These are phyloP conservation scores for Acleris literana DNA, from an alignment of 2,888 invertebrate genomes.

Conservation along the genomic window DNA sequence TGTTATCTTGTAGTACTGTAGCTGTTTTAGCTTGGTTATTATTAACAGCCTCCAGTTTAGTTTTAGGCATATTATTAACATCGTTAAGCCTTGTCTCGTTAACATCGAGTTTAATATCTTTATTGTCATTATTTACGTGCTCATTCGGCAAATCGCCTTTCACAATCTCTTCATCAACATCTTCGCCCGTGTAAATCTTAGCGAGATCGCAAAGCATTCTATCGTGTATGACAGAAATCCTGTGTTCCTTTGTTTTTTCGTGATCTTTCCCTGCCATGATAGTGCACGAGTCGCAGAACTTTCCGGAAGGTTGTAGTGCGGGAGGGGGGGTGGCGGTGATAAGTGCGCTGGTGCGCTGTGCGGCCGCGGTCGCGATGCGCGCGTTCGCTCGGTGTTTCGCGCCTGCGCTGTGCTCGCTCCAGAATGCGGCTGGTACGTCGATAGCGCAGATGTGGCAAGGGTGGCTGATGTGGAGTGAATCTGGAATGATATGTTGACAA, in stretches of 20 bases:
- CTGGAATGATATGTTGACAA: not conserved
- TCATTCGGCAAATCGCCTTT: not conserved
- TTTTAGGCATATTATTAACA: not conserved
- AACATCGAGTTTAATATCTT: not conserved
- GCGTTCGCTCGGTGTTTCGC: conserved; percentile 25
- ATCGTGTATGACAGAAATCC: not conserved
- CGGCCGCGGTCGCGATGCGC: conserved; percentile 17
- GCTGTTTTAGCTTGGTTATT: not conserved
- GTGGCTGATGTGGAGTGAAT: not conserved
- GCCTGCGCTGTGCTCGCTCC: conserved; percentile 8
- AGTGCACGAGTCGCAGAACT: conserved; percentile 13
- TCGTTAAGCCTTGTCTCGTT: no score
- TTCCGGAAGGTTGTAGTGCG: not conserved
- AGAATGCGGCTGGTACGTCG: conserved; percentile 23
- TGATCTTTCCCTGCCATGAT: conserved; percentile 2
- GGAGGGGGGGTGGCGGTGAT: conserved; percentile 9
- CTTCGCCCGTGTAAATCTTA: not conserved
- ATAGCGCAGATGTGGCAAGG: conserved; percentile 26
- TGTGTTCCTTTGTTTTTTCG: conserved; percentile 7
- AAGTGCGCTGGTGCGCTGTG: conserved; percentile 19
- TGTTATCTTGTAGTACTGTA: not conserved
- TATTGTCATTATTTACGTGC: not conserved
- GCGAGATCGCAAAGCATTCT: not conserved
- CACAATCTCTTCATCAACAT: not conserved
- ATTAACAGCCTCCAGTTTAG: not conserved